These are phyloP conservation scores for Amphimedon queenslandica DNA, from an alignment of 37 sponge, comb jelly and placozoan genomes.

Conservation along the genomic window DNA sequence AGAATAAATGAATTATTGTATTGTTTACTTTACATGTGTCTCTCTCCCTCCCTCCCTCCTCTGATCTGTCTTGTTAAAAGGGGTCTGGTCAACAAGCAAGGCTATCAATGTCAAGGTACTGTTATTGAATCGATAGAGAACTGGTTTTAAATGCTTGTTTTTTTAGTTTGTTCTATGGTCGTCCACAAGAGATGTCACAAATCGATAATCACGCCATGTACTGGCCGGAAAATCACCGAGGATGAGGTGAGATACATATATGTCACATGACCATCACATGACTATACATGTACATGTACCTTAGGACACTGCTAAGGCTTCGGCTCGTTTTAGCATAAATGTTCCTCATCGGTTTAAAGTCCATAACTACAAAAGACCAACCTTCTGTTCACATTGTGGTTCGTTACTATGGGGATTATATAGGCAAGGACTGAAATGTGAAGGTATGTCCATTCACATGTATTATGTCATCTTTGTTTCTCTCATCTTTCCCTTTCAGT, in stretches of 20 bases:
- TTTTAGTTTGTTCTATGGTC: constrained; percentile 79
- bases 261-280: background rate
- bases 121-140: background rate
- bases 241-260: constrained; percentile 12
- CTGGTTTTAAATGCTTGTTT: constrained; percentile 3
- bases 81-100: constrained; percentile 96
- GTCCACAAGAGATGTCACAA: constrained; percentile 96
- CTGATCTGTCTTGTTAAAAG: constrained; percentile 26
- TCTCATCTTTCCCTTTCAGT: too few relatives aligned
- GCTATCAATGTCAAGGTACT: constrained; percentile 94
- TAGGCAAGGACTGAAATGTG: constrained; percentile 90
- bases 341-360: constrained; percentile 93
- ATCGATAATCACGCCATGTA: constrained; percentile 73
- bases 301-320: constrained; percentile 12
- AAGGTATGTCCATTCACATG: too few relatives aligned
- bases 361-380: constrained; percentile 79
- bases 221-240: constrained; percentile 41
- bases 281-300: background rate
- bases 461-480: too few relatives aligned
- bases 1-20: background rate
- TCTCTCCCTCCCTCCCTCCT: background rate
- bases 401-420: constrained; percentile 89
- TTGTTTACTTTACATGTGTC: background rate
- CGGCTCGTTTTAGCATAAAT: constrained; percentile 88
- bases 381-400: constrained; percentile 96